Evolutionary conservation across 2,888 invertebrate genomes (phyloP).

Genomic region (Campoplex capitator): DNA sequence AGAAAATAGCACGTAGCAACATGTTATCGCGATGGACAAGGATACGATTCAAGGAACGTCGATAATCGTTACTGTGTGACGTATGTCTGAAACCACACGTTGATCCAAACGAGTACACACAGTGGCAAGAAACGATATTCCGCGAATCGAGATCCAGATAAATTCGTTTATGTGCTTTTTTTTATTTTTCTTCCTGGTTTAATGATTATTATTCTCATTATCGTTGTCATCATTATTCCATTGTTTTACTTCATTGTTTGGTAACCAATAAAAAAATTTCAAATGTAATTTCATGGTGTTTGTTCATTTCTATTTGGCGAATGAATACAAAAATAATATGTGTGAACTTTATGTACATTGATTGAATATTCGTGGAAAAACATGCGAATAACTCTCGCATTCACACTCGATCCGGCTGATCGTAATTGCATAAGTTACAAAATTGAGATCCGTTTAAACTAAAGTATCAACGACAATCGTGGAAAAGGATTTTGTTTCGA

Average conservation of each 20-base stretch:
- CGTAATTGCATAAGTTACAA: neutral
- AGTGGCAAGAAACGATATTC: neutral
- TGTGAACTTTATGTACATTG: neutral
- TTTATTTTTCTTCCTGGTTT: slow-evolving; percentile 34
- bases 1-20: slow-evolving; percentile 17
- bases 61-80: neutral
- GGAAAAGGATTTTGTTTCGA: slow-evolving; percentile 99
- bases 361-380: neutral
- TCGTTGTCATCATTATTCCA: neutral
- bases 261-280: slow-evolving; percentile 56
- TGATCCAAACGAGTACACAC: neutral
- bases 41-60: neutral
- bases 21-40: neutral
- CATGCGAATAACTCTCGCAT: neutral
- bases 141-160: slow-evolving; percentile 8
- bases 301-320: neutral
- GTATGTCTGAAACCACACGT: neutral
- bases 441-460: slow-evolving; percentile 66
- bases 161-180: slow-evolving; percentile 31
- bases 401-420: neutral
- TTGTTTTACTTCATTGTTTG: slow-evolving; percentile 43
- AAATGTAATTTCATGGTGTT: slow-evolving; percentile 37
- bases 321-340: neutral
- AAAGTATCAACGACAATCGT: slow-evolving; percentile 88
- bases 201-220: slow-evolving; percentile 36